These are phyloP conservation scores for Phymorhynchus buccinoides DNA, from an alignment of 1,140 invertebrate species.

Conservation along the genomic window DNA sequence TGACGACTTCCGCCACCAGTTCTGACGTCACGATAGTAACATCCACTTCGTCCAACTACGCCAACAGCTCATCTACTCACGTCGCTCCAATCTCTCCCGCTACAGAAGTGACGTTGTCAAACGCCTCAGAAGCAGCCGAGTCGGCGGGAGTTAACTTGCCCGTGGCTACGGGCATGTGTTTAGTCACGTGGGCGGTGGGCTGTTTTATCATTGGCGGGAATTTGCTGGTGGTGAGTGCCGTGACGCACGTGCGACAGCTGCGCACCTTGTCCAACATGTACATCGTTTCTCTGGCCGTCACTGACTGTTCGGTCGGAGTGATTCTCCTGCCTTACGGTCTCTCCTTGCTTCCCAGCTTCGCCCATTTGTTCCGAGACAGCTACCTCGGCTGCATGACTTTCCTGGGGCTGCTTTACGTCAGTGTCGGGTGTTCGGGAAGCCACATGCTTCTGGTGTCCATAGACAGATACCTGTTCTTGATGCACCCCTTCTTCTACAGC, in stretches of 20 bases:
- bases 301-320: constrained; percentile 82
- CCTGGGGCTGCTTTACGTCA: not conserved
- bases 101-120: not conserved
- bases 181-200: not conserved
- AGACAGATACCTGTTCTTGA: not conserved
- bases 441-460: not conserved
- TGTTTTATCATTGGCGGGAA: constrained; percentile 78
- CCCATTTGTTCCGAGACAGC: not conserved
- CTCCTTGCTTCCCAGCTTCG: not conserved
- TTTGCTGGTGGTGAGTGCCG: constrained; percentile 86
- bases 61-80: not conserved
- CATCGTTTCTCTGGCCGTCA: constrained; percentile 92
- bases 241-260: constrained; percentile 88
- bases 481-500: not conserved
- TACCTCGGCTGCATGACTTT: constrained; percentile 1
- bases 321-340: not conserved
- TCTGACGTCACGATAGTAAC: not conserved
- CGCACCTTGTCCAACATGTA: constrained; percentile 92
- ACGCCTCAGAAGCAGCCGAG: not conserved
- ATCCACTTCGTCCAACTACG: not conserved
- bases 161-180: not conserved
- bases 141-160: not conserved
- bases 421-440: not conserved
- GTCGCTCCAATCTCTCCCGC: not conserved
- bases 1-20: not conserved